Evolutionary conservation across 2,113 vertebrate species (phyloP).

Genomic region (Ifrita kowaldi): DNA sequence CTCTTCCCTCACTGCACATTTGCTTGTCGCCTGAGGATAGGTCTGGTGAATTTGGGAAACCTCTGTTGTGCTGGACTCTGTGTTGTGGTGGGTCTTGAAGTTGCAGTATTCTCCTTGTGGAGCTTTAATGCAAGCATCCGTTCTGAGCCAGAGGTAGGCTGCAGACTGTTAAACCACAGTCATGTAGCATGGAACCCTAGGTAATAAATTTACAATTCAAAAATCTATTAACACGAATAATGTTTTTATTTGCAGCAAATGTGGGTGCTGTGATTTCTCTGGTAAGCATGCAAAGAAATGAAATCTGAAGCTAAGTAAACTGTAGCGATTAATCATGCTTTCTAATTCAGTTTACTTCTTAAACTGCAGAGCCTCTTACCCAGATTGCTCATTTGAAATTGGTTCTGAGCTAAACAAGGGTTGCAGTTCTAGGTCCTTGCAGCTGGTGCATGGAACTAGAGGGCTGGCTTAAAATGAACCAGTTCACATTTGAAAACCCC

Average conservation of each 20-base stretch:
- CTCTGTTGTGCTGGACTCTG: not conserved
- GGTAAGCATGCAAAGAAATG: not conserved
- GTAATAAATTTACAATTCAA: not conserved
- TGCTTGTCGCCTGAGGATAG: not conserved
- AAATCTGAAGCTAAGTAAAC: slow-evolving; percentile 21
- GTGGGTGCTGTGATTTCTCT: not conserved
- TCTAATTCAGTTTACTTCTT: slow-evolving; percentile 27
- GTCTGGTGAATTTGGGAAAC: not conserved
- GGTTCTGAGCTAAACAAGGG: not conserved
- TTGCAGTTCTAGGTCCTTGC: not conserved
- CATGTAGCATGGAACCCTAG: not conserved
- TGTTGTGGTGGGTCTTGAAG: not conserved
- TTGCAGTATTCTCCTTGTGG: not conserved
- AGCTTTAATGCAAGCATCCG: not conserved
- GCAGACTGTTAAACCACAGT: not conserved
- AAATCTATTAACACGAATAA: slow-evolving; percentile 21
- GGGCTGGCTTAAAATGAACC: not conserved
- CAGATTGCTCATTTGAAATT: not conserved
- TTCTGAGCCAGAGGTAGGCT: not conserved
- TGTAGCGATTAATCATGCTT: slow-evolving; percentile 13
- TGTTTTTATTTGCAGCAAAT: slow-evolving; percentile 22
- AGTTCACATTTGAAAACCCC: not conserved
- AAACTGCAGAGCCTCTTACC: not conserved
- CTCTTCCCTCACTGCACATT: not conserved
- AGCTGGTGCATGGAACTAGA: not conserved